Conservation (phyloP, 2,113 vertebrate species). For the Spheniscus mendiculus region DNA sequence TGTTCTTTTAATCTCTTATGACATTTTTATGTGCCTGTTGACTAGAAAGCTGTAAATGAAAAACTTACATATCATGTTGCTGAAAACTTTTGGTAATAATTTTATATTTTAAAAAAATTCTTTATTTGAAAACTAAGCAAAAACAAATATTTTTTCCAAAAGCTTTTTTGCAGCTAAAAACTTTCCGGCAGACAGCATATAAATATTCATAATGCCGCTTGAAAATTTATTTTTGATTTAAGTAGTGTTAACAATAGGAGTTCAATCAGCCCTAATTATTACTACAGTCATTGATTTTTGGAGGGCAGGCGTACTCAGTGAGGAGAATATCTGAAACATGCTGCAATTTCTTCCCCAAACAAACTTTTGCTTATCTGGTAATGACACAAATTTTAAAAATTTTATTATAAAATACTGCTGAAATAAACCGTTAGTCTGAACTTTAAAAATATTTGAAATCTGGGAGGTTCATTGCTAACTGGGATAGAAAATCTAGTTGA, state of each 20-base stretch:
- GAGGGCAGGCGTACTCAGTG: background rate
- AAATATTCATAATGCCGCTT: background rate
- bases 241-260: background rate
- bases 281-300: background rate
- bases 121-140: background rate
- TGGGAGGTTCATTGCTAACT: background rate
- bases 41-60: background rate
- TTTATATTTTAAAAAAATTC: background rate
- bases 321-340: background rate
- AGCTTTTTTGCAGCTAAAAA: background rate
- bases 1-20: background rate
- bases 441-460: background rate
- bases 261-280: background rate
- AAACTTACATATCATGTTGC: background rate
- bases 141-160: background rate
- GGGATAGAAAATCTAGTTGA: background rate
- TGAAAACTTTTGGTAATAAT: background rate
- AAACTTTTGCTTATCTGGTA: background rate
- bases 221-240: background rate
- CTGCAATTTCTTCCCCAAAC: background rate
- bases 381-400: rapidly evolving
- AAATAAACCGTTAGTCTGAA: background rate
- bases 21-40: background rate
- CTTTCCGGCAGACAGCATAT: background rate
- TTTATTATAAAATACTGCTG: background rate